Evolutionary conservation across 92 coral and sea anemone genomes (phyloP).

Genomic region (Palythoa heliodiscus): DNA sequence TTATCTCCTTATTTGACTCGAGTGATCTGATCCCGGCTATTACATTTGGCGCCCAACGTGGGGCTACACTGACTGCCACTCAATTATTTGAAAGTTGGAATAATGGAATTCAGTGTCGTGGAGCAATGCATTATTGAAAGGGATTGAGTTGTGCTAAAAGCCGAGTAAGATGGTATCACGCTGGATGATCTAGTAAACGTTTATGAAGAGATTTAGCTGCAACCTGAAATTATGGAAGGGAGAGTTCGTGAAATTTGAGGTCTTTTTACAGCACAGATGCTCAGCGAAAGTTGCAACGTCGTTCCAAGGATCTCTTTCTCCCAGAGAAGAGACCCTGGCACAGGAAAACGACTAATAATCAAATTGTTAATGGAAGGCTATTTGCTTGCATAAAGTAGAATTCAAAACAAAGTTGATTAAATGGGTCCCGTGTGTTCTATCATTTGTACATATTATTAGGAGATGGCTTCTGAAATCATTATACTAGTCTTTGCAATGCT

Average conservation of each 20-base stretch:
- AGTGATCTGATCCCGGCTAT: not conserved
- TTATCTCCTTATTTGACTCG: not conserved
- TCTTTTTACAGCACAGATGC: slow-evolving; percentile 6
- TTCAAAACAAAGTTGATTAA: too few species aligned
- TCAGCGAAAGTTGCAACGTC: slow-evolving; percentile 4
- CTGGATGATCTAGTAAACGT: not conserved
- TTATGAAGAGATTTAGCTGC: not conserved
- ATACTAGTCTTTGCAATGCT: too few species aligned
- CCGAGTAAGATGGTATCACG: not conserved
- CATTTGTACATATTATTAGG: too few species aligned
- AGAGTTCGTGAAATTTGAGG: not conserved
- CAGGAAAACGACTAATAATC: too few species aligned
- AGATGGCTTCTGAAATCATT: too few species aligned
- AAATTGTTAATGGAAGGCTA: too few species aligned
- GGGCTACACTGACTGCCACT: not conserved
- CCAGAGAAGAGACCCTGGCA: too few species aligned
- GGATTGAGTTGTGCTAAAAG: slow-evolving; percentile 2
- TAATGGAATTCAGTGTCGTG: not conserved
- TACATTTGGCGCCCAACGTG: not conserved
- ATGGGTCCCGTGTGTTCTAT: too few species aligned
- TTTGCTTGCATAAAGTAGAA: too few species aligned
- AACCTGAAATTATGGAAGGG: not conserved
- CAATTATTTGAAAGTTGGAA: not conserved
- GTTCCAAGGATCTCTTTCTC: too few species aligned
- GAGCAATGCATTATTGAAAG: not conserved